Base-by-base conservation (phyloP, 2,797 vertebrate genomes). In the Galaxias olidus region DNA sequence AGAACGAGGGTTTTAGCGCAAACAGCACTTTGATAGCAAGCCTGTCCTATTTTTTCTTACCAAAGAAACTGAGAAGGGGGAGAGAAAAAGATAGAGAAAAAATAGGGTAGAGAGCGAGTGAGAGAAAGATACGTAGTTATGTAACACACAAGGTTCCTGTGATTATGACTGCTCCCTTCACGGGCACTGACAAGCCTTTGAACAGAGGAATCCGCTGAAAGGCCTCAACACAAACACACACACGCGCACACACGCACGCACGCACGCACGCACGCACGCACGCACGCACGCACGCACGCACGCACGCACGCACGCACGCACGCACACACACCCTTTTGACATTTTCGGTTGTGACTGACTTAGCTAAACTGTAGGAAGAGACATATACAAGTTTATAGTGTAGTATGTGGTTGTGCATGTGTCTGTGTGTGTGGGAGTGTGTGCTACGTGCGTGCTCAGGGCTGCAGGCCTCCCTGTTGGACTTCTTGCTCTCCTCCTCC, bases 121-220 rank as follows among this genome's bases (percentile, higher is more conserved):
- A 44, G 48, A 45, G 14, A 48, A 9, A 79, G 73, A 8, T 62
- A n/a, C n/a, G n/a, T n/a, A 69, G 77, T 87, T 87, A 85, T 73
- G 82, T 75, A 86, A 87, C 69, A 10, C 51, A 69, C 65, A 61
- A 71, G 74, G 65, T 40, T 63, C 20, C 74, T 84, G 75, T 87
- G 85, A 86, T 81, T 83, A 84, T 68, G 76, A 59, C 56, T 15
- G 82, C 78, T 83, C 72, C 78, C 81, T 84, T 79, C 78, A 73
- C 47, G 54, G 63, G 58, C 70, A 73, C 66, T 47, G 72, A 69
- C 54, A 71, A 20, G 63, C 50, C 81, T 88, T 83, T 88, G 83
- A 90, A 87, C 59, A 0, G 58, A 30, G 68, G 61, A 72, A 76
- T 44, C 71, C 73, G 66, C 61, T 71, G 72, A 69, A 30, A 30